Conservation (phyloP, 2,113 vertebrate species). For the Pampusana beccarii region DNA sequence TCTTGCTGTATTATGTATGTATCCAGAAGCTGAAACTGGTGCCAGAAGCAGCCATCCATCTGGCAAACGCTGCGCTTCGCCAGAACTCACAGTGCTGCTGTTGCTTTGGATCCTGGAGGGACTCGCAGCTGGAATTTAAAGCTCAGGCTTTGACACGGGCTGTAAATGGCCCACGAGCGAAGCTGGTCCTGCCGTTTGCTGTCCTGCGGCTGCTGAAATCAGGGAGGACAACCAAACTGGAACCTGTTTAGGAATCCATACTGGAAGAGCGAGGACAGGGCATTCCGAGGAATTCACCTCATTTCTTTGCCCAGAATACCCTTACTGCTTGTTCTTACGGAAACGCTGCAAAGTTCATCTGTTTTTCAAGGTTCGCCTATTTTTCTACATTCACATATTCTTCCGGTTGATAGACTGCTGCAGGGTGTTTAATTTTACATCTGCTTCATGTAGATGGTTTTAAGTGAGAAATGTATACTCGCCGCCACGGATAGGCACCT, state of each 20-base stretch:
- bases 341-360: neutral
- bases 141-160: neutral
- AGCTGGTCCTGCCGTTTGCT: neutral
- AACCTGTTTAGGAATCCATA: neutral
- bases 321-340: neutral
- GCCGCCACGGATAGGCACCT: neutral
- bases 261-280: neutral
- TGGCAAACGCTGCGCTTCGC: neutral
- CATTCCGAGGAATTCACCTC: neutral
- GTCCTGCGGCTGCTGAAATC: neutral
- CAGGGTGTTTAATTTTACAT: neutral
- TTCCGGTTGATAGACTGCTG: neutral
- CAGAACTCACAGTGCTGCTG: neutral
- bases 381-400: too few species aligned
- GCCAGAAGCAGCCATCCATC: slow-evolving; percentile 31
- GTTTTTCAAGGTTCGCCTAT: neutral
- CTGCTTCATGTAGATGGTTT: neutral
- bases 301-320: neutral
- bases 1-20: neutral
- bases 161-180: neutral
- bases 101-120: slow-evolving; percentile 2
- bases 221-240: neutral
- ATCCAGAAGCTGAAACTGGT: slow-evolving; percentile 35
- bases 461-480: neutral
- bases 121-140: neutral